Conservation (phyloP, 2,797 vertebrate genomes). For the Aythya fuligula region DNA sequence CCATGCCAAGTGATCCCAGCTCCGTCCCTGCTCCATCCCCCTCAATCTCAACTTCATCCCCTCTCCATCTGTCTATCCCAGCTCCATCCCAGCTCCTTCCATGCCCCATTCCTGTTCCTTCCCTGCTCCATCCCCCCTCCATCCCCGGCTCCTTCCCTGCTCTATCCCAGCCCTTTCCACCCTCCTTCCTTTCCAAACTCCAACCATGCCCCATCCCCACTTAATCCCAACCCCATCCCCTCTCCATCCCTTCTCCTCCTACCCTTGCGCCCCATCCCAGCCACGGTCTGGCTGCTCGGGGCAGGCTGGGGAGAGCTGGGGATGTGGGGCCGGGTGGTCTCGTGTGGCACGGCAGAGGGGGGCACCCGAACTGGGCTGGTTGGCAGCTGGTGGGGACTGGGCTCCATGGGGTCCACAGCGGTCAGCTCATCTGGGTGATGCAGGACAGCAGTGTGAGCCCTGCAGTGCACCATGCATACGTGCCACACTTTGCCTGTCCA, state of each 20-base stretch:
- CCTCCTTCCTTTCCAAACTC: too few species aligned
- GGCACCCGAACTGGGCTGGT: too few species aligned
- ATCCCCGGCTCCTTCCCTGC: not conserved
- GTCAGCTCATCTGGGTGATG: not conserved
- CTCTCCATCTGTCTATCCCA: too few species aligned
- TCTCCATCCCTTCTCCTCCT: not conserved
- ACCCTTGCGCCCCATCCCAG: not conserved
- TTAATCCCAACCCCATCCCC: not conserved
- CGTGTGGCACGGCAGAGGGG: not conserved
- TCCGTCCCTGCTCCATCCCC: too few species aligned
- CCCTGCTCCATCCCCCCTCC: not conserved
- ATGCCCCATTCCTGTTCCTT: too few species aligned
- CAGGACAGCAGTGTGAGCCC: not conserved
- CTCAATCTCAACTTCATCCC: not conserved
- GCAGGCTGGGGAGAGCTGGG: not conserved
- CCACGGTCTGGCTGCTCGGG: rapidly evolving
- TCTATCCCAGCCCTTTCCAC: not conserved
- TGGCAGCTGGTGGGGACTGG: rapidly evolving
- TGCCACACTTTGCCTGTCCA: too few species aligned
- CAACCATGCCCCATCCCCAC: not conserved
- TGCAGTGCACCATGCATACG: not conserved
- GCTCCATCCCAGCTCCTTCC: not conserved
- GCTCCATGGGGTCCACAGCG: not conserved
- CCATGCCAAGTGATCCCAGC: not conserved
- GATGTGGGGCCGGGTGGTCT: rapidly evolving